Evolutionary conservation across 2,797 vertebrate species (phyloP), one percentile per base, ranked within the genome.

Genomic region (Oophaga sylvatica): DNA sequence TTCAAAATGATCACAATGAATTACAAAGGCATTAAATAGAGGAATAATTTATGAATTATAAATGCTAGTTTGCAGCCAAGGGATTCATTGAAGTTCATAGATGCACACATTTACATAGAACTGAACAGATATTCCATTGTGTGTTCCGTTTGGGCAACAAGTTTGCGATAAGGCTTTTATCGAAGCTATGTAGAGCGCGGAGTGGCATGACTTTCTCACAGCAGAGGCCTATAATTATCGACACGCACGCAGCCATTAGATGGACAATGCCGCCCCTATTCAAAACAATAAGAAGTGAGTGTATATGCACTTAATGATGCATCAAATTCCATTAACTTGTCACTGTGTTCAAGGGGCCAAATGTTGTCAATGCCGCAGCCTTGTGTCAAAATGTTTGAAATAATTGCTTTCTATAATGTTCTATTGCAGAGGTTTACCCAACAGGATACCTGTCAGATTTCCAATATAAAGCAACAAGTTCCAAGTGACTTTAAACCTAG

Each of bases 31-130:
- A 86, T 86, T 83, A 89, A 89, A 89, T 86, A 77, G 84, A 83
- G 35, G 84, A 86, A 89, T 86, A 89, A 89, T 89, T 88, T 86
- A 89, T 86, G 80, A 86, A 89, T 86, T 86, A 86, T 86, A 86
- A 86, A 86, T 89, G 84, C 53, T 78, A 89, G 31, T 86, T 89
- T n/a, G 41, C 78, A 83, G 84, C 80, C 80, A 89, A 83, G 88
- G 84, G 88, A 86, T 84, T 89, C 70, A 82, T 78, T 56, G 26
- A 45, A 62, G 68, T 86, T 85, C 83, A 89, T 81, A 82, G 82
- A 81, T 53, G 67, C 82, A 63, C 82, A 84, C 82, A 84, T 84
- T 88, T 80, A 84, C 87, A 84, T 79, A 84, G 81, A 79, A 84
- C 81, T 62, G 63, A 84, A 88, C 76, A 88, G 77, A 84, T 29